Evolutionary conservation across 2,797 vertebrate genomes (phyloP).

Genomic region (Lagocephalus sceleratus): DNA sequence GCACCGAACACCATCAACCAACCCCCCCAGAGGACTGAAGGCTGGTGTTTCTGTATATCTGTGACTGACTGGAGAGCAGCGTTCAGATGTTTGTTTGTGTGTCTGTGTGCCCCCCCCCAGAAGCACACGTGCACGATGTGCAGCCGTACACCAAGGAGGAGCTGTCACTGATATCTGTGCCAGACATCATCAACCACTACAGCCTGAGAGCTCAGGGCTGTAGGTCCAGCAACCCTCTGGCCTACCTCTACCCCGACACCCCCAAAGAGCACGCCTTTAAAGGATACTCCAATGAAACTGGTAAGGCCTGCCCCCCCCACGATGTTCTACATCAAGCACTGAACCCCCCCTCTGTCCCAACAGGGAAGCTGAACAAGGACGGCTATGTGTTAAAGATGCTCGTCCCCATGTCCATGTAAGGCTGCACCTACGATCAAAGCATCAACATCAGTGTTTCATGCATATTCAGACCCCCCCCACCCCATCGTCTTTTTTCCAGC

Average conservation of each 20-base stretch:
- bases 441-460: background rate
- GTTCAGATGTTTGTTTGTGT: background rate
- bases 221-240: constrained; percentile 81
- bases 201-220: constrained; percentile 77
- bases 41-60: too few relatives aligned
- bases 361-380: constrained; percentile 8
- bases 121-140: constrained; percentile 77
- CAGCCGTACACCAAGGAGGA: constrained; percentile 87
- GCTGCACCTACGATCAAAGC: background rate
- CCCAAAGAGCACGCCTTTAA: constrained; percentile 83
- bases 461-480: background rate
- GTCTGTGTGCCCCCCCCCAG: constrained; percentile 22
- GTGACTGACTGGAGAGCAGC: too few relatives aligned
- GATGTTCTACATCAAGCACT: background rate
- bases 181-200: constrained; percentile 82
- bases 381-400: background rate
- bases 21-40: too few relatives aligned
- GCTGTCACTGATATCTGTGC: constrained; percentile 75
- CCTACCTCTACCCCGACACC: constrained; percentile 86
- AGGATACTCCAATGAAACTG: constrained; percentile 76
- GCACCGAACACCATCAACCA: too few relatives aligned
- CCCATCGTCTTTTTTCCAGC: constrained; percentile 3
- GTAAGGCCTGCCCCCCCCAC: constrained; percentile 24
- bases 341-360: background rate
- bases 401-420: constrained; percentile 28